A percentile compares a stretch with the other conserved stretches of the same genome.
These are phyloP conservation scores for Prunella strophiata DNA, from an alignment of 2,797 vertebrate genomes.

Conservation along the genomic window DNA sequence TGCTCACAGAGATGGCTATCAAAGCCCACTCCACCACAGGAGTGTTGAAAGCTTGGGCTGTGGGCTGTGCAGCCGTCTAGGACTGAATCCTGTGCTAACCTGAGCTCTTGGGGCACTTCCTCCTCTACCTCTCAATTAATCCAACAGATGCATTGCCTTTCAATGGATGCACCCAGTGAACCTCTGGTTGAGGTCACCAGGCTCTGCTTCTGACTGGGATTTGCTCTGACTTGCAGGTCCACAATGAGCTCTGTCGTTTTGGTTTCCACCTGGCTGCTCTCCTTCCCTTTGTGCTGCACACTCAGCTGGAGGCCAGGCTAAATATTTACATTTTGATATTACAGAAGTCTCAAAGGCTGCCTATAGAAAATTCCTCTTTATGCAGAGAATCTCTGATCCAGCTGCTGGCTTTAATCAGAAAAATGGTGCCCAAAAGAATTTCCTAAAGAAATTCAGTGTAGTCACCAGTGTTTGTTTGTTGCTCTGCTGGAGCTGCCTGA, in stretches of 20 bases:
- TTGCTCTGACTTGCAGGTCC: background rate
- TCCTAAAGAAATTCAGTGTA: background rate
- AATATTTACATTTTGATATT: background rate
- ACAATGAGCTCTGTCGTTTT: background rate
- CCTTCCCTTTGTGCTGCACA: background rate
- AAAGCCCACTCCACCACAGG: background rate
- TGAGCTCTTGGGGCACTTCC: background rate
- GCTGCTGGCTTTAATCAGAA: background rate
- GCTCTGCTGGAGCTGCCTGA: background rate
- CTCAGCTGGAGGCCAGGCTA: background rate
- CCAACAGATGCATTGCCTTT: background rate
- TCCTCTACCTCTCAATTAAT: background rate
- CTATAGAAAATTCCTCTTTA: background rate
- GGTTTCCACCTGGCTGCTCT: background rate
- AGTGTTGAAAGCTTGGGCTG: background rate
- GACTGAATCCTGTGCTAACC: background rate
- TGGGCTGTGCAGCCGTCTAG: slow-evolving; percentile 3
- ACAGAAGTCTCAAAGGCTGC: background rate
- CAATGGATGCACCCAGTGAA: background rate
- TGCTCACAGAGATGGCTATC: slow-evolving; percentile 28
- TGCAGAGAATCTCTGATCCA: background rate
- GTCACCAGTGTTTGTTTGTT: background rate
- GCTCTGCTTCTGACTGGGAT: background rate
- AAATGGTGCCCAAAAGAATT: background rate
- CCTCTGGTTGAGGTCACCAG: background rate